Base-by-base conservation (phyloP, 2,113 vertebrate genomes). In the Ochotona princeps region DNA sequence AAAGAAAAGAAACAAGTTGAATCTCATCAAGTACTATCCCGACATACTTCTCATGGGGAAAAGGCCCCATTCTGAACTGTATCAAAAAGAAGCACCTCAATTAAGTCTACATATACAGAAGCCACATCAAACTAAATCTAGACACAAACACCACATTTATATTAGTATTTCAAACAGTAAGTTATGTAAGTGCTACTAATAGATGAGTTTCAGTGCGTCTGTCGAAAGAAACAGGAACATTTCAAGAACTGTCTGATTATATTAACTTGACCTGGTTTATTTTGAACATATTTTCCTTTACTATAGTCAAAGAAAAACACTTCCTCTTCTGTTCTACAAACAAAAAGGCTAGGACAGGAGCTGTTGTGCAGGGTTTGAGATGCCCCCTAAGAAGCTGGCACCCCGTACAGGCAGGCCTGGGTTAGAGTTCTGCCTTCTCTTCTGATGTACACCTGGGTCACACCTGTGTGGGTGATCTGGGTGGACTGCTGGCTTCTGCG, bases 1-100 rank as follows among this genome's bases (percentile, higher is more conserved):
- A n/a, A n/a, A n/a, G n/a, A n/a, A n/a, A 86, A 92, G 21, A 93
- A 95, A 89, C 44, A 72, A 89, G 67, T 9, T 92, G 79, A 92
- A 88, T 30, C 21, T 90, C 61, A 73, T 90, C 84, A 90, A 93
- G 44, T 85, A 90, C 38, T 84, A 57, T 17, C 18, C 76, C 61
- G 51, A 82, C 35, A 66, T 63, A 86, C 66, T 75, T 93, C 61
- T 60, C 76, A 94, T 3, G 38, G 38, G 70, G 65, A 70, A 83
- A 96, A 75, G 20, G 72, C 69, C 72, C 65, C 85, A 83, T 91
- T 76, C 20, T 82, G 78, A 96, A 80, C 25, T 54, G 69, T 65
- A 92, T 11, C 79, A 89, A 79, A 66, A 93, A 91, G 35, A 57
- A 81, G 51, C n/a, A 86, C 51, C 75, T 90, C 14, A 74, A n/a